Evolutionary conservation across 2,888 invertebrate species (phyloP).

Genomic region (Augochlorella aurata): DNA sequence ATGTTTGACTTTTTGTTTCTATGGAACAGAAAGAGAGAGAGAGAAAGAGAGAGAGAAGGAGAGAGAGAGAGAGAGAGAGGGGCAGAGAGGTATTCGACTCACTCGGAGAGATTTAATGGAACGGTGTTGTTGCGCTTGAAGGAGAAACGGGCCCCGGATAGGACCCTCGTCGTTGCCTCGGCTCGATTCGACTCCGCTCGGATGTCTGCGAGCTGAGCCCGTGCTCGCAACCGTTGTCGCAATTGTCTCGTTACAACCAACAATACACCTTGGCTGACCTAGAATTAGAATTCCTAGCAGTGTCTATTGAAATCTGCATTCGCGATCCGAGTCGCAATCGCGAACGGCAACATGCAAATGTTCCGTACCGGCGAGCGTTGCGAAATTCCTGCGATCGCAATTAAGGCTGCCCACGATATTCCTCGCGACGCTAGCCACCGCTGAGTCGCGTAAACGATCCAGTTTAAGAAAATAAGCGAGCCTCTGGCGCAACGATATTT

Average conservation of each 20-base stretch:
- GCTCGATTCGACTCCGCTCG: background rate
- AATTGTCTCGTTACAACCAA: constrained; percentile 63
- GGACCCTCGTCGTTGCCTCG: background rate
- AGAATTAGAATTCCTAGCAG: constrained; percentile 64
- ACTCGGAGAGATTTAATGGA: constrained; percentile 54
- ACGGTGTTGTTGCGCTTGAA: constrained; percentile 52
- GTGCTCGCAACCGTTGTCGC: constrained; percentile 56
- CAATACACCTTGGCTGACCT: constrained; percentile 63
- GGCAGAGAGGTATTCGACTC: background rate
- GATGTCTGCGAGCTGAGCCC: constrained; percentile 10
- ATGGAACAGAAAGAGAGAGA: constrained; percentile 18
- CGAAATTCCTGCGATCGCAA: constrained; percentile 49
- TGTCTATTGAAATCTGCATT: constrained; percentile 60
- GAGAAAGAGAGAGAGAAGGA: background rate
- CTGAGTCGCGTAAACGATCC: constrained; percentile 2
- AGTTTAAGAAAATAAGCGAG: constrained; percentile 21
- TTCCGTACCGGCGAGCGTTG: constrained; percentile 32
- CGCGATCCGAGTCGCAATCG: constrained; percentile 62
- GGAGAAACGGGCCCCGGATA: constrained; percentile 18
- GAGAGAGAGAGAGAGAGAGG: background rate
- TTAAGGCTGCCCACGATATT: constrained; percentile 41
- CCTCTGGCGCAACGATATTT: background rate
- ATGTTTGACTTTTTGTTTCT: constrained; percentile 55
- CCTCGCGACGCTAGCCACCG: background rate
- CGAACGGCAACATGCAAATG: constrained; percentile 54